These are phyloP conservation scores for Hedya salicella DNA, from an alignment of 2,888 invertebrate genomes.

Conservation along the genomic window DNA sequence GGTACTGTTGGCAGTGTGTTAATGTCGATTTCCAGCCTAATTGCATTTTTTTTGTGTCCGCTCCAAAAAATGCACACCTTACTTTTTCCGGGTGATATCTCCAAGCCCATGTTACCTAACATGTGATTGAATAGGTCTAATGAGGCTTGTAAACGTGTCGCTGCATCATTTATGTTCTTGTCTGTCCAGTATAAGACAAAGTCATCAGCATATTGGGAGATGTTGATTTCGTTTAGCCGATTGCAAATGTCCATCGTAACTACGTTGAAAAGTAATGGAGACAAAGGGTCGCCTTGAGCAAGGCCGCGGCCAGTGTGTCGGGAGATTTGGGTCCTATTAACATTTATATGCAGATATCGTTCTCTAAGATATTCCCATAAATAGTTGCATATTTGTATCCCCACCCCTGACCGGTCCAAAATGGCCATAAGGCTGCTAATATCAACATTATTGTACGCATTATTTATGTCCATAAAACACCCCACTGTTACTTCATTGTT, in stretches of 20 bases:
- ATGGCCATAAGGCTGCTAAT: neutral
- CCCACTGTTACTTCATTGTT: neutral
- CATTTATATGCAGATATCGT: neutral
- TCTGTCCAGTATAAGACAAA: neutral
- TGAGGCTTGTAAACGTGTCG: neutral
- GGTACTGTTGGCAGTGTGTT: neutral
- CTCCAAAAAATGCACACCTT: neutral
- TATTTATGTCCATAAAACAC: conserved; percentile 4
- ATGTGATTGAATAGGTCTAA: neutral
- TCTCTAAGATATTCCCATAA: conserved; percentile 4
- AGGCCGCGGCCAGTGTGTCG: neutral
- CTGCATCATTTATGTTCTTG: neutral
- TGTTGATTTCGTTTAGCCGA: neutral
- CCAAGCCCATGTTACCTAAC: neutral
- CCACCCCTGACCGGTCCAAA: neutral
- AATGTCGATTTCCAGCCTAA: neutral
- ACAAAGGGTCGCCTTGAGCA: conserved; percentile 6
- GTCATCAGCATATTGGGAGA: conserved; percentile 11
- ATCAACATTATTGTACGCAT: conserved; percentile 9
- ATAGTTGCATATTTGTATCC: neutral
- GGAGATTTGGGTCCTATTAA: neutral
- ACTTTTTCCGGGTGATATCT: neutral
- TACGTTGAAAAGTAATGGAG: conserved; percentile 4
- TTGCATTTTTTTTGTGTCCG: neutral
- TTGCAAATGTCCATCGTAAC: neutral